Evolutionary conservation across 2,888 invertebrate species (phyloP), one percentile per base, ranked within the genome.

Genomic region (Tricholauxania praeusta): DNA sequence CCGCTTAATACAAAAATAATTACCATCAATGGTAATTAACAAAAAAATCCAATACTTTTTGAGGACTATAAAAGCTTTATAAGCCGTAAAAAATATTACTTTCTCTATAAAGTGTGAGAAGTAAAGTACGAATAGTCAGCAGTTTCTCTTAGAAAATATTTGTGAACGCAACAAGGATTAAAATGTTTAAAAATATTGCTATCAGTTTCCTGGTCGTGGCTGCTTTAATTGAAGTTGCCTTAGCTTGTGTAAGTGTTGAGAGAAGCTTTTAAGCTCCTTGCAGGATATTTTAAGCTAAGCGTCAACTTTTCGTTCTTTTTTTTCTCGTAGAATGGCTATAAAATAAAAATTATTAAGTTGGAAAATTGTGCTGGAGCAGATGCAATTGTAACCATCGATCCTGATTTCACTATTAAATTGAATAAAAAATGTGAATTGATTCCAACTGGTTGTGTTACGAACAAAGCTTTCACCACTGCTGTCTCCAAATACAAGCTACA

Each of bases 381-480:
- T 70, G 81, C 80, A 28, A 57, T 86, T 14, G 79, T 87, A 1
- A 78, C 78, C 7, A 75, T 85, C 12, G 84, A 84, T 53, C 77
- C 81, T 0, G 82, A 81, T 15, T 86, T 87, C 48, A 75, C 74
- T 3, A 76, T 86, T 1, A 82, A 83, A 72, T 74, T 87, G 51
- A 86, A 83, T 53, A 87, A 87, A 68, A 87, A 89, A 73, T 89
- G 89, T 77, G 88, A 89, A 75, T 59, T 89, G 6, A 78, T 88
- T 7, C 84, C 88, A 6, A 76, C 72, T 2, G 89, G 89, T 19
- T 89, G 89, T 77, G 77, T 88, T 2, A 77, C 76, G 2, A 85
- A 86, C 22, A 88, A 88, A 78, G 83, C 84, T 0, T 88, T 89
- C 59, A 79, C 75, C 48, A 86, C 86, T 2, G 88, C 89, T 8